Evolutionary conservation across 2,113 vertebrate genomes (phyloP).

Genomic region (Calonectris borealis): DNA sequence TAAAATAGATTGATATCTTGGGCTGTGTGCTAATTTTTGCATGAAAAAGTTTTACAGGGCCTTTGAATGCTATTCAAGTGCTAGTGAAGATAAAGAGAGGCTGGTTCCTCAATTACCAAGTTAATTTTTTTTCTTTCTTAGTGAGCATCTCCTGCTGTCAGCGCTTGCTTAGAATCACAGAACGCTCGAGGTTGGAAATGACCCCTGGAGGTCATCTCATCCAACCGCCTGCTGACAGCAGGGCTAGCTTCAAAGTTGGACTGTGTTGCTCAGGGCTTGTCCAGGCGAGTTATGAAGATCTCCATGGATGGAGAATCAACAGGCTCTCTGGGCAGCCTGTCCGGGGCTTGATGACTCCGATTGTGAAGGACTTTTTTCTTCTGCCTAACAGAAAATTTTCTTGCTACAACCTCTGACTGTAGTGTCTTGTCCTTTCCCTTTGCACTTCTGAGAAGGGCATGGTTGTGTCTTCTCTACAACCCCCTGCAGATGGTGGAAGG

Average conservation of each 20-base stretch:
- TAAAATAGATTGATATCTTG: conserved; percentile 32
- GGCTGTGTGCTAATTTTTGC: conserved; percentile 23
- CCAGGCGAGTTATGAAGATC: neutral
- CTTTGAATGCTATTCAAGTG: conserved; percentile 2
- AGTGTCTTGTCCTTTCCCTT: neutral
- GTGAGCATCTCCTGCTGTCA: neutral
- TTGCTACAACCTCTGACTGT: rapidly evolving
- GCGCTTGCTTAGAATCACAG: neutral
- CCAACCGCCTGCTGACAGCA: rapidly evolving
- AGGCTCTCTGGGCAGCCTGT: neutral
- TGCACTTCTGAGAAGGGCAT: rapidly evolving
- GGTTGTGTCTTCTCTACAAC: neutral
- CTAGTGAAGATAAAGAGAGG: neutral
- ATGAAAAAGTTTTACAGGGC: neutral
- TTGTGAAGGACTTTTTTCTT: neutral
- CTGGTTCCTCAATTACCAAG: conserved; percentile 24
- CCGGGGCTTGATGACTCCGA: rapidly evolving
- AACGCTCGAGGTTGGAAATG: neutral
- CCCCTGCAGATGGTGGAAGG: neutral
- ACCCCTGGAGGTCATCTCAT: neutral
- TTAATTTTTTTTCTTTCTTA: neutral
- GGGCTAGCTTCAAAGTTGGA: neutral
- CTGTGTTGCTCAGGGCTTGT: rapidly evolving
- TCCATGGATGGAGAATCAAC: rapidly evolving
- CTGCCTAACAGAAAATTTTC: neutral